These are phyloP conservation scores for Chrysoperla carnea DNA, from an alignment of 1,140 invertebrate genomes.

Conservation along the genomic window DNA sequence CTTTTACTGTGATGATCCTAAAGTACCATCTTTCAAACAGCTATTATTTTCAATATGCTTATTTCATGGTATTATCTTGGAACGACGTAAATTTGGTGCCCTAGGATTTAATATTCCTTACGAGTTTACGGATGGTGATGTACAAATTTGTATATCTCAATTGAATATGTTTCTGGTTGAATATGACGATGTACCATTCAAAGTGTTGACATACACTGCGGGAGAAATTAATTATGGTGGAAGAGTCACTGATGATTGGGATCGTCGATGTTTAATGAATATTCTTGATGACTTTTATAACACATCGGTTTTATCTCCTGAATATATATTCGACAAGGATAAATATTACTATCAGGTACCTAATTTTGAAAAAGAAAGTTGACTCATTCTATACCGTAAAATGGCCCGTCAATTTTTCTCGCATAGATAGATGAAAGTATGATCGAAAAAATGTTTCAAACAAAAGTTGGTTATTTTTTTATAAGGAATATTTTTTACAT, in stretches of 20 bases:
- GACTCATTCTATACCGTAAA: too few species aligned
- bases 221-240: slow-evolving; percentile 80
- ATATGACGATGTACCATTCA: slow-evolving; percentile 41
- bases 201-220: slow-evolving; percentile 44
- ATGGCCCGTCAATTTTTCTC: background rate
- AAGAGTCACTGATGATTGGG: slow-evolving; percentile 71
- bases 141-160: slow-evolving; percentile 52
- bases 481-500: too few species aligned
- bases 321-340: slow-evolving; percentile 40
- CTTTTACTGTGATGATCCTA: slow-evolving; percentile 28
- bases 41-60: slow-evolving; percentile 49
- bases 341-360: slow-evolving; percentile 43
- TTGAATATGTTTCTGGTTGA: slow-evolving; percentile 46
- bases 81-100: slow-evolving; percentile 52
- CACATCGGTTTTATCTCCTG: slow-evolving; percentile 27
- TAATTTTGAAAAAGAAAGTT: slow-evolving; percentile 2
- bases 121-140: slow-evolving; percentile 57
- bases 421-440: background rate
- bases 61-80: slow-evolving; percentile 50
- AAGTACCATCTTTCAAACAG: slow-evolving; percentile 38
- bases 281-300: slow-evolving; percentile 56
- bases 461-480: too few species aligned
- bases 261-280: slow-evolving; percentile 55
- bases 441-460: too few species aligned
- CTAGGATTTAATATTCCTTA: slow-evolving; percentile 61